A percentile compares a stretch with the other conserved stretches of the same genome.
These are phyloP conservation scores for Petrosia ficiformis DNA, from an alignment of 37 sponge, comb jelly and placozoan genomes.

Conservation along the genomic window DNA sequence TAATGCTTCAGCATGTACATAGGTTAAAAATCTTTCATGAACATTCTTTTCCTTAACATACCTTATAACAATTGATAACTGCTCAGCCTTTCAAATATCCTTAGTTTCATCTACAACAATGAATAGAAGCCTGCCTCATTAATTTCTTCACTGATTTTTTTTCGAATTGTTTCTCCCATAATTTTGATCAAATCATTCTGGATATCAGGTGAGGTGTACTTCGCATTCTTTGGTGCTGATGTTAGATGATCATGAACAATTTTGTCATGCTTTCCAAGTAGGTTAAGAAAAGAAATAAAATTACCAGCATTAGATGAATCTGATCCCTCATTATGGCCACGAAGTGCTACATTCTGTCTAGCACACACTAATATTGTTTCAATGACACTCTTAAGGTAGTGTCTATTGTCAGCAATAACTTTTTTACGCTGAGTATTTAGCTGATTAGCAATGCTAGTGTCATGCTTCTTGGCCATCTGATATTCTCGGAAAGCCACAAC, in stretches of 20 bases:
- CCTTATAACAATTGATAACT: conserved; percentile 57
- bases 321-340: conserved; percentile 10
- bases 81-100: conserved; percentile 62
- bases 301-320: conserved; percentile 39
- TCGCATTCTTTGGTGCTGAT: conserved; percentile 51
- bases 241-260: conserved; percentile 4
- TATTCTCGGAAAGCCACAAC: conserved; percentile 38
- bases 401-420: conserved; percentile 45
- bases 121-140: conserved; percentile 42
- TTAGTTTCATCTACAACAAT: conserved; percentile 70
- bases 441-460: conserved; percentile 35
- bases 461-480: conserved; percentile 3
- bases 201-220: conserved; percentile 70
- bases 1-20: conserved; percentile 41
- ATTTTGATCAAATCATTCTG: conserved; percentile 61
- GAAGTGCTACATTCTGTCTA: conserved; percentile 9
- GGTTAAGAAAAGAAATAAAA: conserved; percentile 22
- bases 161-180: conserved; percentile 52
- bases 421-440: conserved; percentile 29
- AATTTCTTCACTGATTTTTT: conserved; percentile 31
- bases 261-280: conserved; percentile 46
- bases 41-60: conserved; percentile 60
- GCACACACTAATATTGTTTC: conserved; percentile 12
- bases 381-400: conserved; percentile 53
- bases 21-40: conserved; percentile 52